Percentiles rank a stretch among this genome's conserved stretches.
Evolutionary conservation across 2,113 vertebrate species (phyloP).

Genomic region (Paralichthys olivaceus): DNA sequence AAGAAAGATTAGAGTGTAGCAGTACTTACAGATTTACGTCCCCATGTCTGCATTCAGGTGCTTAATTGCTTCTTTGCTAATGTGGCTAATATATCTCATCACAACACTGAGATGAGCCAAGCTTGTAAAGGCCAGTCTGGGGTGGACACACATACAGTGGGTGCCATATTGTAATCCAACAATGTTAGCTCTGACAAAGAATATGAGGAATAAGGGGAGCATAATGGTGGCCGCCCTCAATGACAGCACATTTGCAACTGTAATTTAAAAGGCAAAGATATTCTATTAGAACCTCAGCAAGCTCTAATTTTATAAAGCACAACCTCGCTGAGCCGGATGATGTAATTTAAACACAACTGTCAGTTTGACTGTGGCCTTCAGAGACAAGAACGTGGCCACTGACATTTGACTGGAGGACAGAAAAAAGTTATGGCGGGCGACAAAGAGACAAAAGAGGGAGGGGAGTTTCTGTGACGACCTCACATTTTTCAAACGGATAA

Average conservation of each 20-base stretch:
- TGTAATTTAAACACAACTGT: conserved; percentile 55
- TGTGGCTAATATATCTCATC: conserved; percentile 49
- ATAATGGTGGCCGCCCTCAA: conserved; percentile 51
- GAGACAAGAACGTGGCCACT: conserved; percentile 52
- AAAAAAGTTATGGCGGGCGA: conserved; percentile 44
- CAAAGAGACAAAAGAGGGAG: conserved; percentile 47
- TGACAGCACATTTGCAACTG: conserved; percentile 56
- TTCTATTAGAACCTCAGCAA: conserved; percentile 68
- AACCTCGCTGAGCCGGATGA: conserved; percentile 61
- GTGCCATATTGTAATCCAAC: conserved; percentile 66
- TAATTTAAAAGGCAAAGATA: conserved; percentile 70
- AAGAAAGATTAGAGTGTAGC: background rate
- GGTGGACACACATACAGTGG: conserved; percentile 46
- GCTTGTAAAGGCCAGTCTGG: conserved; percentile 55
- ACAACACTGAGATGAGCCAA: conserved; percentile 57
- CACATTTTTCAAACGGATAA: conserved; percentile 70
- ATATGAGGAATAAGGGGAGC: conserved; percentile 46
- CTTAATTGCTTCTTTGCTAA: conserved; percentile 41
- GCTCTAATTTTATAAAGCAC: conserved; percentile 69
- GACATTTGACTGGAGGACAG: conserved; percentile 72
- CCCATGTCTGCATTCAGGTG: too few species aligned
- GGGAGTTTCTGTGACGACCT: conserved; percentile 50
- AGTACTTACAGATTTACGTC: background rate
- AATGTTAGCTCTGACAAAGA: conserved; percentile 60
- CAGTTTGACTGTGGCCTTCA: conserved; percentile 61